These are phyloP conservation scores for Proales similis DNA, from an alignment of 1,140 invertebrate genomes.

Conservation along the genomic window DNA sequence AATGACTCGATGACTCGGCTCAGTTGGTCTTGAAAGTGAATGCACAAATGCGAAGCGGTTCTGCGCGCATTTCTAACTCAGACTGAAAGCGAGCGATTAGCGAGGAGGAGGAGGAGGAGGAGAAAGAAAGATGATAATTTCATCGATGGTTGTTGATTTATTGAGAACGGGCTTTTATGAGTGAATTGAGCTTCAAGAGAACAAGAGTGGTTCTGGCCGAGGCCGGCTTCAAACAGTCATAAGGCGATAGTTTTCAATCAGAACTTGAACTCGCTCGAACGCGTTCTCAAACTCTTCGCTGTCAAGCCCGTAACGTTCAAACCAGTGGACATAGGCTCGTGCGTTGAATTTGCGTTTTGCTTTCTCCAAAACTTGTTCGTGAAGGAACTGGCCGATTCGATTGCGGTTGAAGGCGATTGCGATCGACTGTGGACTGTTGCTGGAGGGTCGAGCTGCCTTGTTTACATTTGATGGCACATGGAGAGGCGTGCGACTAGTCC, in stretches of 20 bases:
- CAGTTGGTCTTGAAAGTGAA: no score
- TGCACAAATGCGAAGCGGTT: no score
- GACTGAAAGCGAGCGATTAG: no score
- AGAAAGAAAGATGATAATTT: no score
- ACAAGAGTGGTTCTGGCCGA: no score
- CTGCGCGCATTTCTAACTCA: no score
- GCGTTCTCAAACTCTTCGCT: constrained; percentile 8
- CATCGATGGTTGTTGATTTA: no score
- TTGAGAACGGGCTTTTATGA: no score
- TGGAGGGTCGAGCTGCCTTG: no score
- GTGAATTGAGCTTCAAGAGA: no score
- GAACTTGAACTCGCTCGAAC: constrained; percentile 2
- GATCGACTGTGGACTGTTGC: constrained; percentile 9
- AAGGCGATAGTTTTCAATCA: constrained; percentile 4
- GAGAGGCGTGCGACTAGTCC: constrained; percentile 3
- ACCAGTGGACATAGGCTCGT: constrained; percentile 26
- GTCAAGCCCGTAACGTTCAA: constrained; percentile 6
- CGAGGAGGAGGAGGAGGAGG: no score
- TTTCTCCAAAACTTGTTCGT: constrained; percentile 3
- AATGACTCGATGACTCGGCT: no score
- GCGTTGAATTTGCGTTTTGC: constrained; percentile 2
- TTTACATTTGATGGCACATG: background rate
- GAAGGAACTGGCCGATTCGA: constrained; percentile 3
- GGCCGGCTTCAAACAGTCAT: constrained; percentile 12
- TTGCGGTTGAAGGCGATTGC: constrained; percentile 15